Evolutionary conservation across 2,113 vertebrate species (phyloP), one percentile per base, ranked within the genome.

Genomic region (Ailuropoda melanoleuca): DNA sequence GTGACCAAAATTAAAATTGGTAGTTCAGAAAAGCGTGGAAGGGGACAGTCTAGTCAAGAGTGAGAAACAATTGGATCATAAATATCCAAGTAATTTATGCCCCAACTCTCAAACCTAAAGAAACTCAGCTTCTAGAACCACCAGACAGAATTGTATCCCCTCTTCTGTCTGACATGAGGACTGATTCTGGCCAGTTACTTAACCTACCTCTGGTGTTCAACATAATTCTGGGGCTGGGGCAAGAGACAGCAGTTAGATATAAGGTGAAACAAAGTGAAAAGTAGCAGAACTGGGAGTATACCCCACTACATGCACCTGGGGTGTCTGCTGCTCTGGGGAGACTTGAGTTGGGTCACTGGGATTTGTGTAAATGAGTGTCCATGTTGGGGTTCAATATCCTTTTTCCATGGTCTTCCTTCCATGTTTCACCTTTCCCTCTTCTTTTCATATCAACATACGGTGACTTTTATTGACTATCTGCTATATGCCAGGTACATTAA

Each of bases 261-360:
- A 62, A 91, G 43, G 26, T 31, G 6, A 90, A 26, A 18, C 53
- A 24, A 77, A 10, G 23, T 8, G n/a, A 50, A 72, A 21, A 66
- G 53, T 17, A 85, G 53, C 1, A 31, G 26, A 55, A 37, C 1
- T 5, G 6, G 64, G 13, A 31, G 1, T 10, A 15, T 18, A 53
- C 17, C 18, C 19, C 31, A 24, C 18, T 1, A 5, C 10, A 12
- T 4, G 14, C 23, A 50, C 2, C 6, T 13, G 29, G 21, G 6
- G 58, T 6, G 6, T 6, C 43, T 0, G 0, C 4, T 56, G 19
- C 4, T 39, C 64, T 75, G 39, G 14, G 31, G 13, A 43, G 8
- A 15, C 6, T 6, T 34, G n/a, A 18, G 2, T 18, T 34, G 23
- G 37, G 23, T 15, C 26, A 18, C 0, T 15, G 6, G 29, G 43